These are phyloP conservation scores for Manis crassicaudata DNA, from an alignment of 2,797 vertebrate species.

Conservation along the genomic window DNA sequence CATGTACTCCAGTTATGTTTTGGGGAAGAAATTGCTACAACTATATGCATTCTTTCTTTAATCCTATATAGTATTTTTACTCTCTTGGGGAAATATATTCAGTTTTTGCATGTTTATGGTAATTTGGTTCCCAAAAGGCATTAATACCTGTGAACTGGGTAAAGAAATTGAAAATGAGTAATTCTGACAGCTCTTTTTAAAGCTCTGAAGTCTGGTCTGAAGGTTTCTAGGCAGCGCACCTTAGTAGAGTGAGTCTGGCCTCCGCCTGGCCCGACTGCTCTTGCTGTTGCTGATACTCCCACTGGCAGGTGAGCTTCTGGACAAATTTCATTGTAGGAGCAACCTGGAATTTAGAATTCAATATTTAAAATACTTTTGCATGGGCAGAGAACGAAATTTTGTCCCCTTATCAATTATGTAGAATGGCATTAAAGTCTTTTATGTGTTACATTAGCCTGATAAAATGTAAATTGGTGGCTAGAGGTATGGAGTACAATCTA, in stretches of 20 bases:
- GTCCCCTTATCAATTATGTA: constrained; percentile 5
- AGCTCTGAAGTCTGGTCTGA: constrained; percentile 5
- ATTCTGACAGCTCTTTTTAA: constrained; percentile 24
- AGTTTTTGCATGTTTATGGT: constrained; percentile 51
- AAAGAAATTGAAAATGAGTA: constrained; percentile 28
- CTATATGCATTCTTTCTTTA: not conserved
- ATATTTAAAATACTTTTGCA: constrained; percentile 42
- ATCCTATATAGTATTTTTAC: not conserved
- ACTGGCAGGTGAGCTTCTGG: constrained; percentile 40
- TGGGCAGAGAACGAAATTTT: constrained; percentile 49
- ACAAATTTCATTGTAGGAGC: constrained; percentile 50
- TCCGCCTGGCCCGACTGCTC: not conserved
- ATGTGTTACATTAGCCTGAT: constrained; percentile 10
- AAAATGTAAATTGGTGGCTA: constrained; percentile 4
- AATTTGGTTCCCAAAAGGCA: constrained; percentile 33
- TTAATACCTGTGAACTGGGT: constrained; percentile 3
- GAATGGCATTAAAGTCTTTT: constrained; percentile 45
- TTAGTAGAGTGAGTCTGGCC: not conserved
- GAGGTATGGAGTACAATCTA: not conserved
- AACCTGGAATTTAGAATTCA: constrained; percentile 43
- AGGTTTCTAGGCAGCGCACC: not conserved
- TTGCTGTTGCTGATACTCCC: constrained; percentile 41
- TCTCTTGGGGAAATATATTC: not conserved
- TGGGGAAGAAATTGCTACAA: constrained; percentile 35
- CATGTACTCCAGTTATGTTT: not conserved